Evolutionary conservation across 2,888 invertebrate genomes (phyloP), one percentile per base, ranked within the genome.

Genomic region (Esperia sulphurella): DNA sequence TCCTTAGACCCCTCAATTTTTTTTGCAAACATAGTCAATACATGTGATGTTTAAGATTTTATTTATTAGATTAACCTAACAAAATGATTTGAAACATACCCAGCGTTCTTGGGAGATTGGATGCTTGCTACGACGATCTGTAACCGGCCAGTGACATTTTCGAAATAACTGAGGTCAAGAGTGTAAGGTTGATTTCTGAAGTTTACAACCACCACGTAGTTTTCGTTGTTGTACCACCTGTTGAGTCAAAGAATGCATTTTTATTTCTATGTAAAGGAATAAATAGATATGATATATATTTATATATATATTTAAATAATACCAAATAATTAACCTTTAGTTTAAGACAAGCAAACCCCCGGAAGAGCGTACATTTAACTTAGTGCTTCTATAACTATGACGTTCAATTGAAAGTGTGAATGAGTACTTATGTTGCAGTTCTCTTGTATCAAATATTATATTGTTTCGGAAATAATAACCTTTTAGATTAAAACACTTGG

Each of bases 171-270:
- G 43, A 93, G 72, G 75, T 93, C 88, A 13, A 94, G 79, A 4
- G 72, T 74, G 65, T 92, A 87, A 0, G 79, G 61, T 21, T 73
- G 56, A n/a, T 83, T 65, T 41, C 90, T 91, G 38, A 93, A 86
- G 84, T 94, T 94, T 10, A 93, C 75, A 0, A 93, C 65, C 3
- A 92, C 83, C 5, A 91, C 63, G 59, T 90, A 80, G 30, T 54
- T 64, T 37, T 81, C 78, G 1, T 63, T 64, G 8, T 50, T 39
- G 44, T 48, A 33, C 43, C 50, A 51, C 46, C 50, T 53, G 43
- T 21, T 31, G 33, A 40, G 14, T 40, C 1, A 42, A 38, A 35
- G 3, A 40, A 39, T n/a, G n/a, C 3, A 2, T 31, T 5, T 35
- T n/a, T 21, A 3, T 3, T 21, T 21, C 5, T 3, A 5, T 21